Percentiles rank a stretch among this genome's conserved stretches.
Conservation (phyloP, 2,113 vertebrate genomes). For the Oncorhynchus nerka region DNA sequence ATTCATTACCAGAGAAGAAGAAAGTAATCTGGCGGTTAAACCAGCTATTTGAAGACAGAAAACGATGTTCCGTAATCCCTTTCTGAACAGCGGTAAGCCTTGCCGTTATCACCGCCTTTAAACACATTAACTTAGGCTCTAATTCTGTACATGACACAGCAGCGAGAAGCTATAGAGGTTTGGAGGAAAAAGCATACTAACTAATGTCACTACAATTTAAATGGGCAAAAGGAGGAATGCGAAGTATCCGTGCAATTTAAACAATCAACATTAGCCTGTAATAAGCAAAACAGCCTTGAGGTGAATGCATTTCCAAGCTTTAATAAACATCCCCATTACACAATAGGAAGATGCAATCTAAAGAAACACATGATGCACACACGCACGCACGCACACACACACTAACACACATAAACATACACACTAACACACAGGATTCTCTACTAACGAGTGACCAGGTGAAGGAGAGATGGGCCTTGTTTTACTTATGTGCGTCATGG, state of each 20-base stretch:
- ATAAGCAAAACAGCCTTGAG: constrained; percentile 22
- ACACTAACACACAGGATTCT: background rate
- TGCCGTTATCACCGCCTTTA: constrained; percentile 73
- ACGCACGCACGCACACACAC: background rate
- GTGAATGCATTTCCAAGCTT: constrained; percentile 5
- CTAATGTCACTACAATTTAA: constrained; percentile 65
- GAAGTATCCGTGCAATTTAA: constrained; percentile 43
- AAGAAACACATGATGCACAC: constrained; percentile 1
- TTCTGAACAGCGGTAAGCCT: constrained; percentile 73
- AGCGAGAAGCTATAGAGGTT: constrained; percentile 35
- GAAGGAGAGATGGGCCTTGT: background rate
- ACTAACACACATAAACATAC: constrained; percentile 20
- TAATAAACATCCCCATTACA: background rate
- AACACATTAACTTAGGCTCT: constrained; percentile 73
- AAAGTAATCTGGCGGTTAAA: constrained; percentile 63
- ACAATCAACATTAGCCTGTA: constrained; percentile 38
- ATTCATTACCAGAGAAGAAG: constrained; percentile 47
- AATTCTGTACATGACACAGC: constrained; percentile 47
- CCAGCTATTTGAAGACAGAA: constrained; percentile 70
- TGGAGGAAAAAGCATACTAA: constrained; percentile 53
- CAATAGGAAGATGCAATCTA: background rate
- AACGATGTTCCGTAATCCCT: constrained; percentile 70
- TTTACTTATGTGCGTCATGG: constrained; percentile 10
- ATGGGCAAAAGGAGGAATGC: constrained; percentile 42
- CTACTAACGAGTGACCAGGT: constrained; percentile 2